Evolutionary conservation across 2,113 vertebrate genomes (phyloP).

Genomic region (Microtus ochrogaster): DNA sequence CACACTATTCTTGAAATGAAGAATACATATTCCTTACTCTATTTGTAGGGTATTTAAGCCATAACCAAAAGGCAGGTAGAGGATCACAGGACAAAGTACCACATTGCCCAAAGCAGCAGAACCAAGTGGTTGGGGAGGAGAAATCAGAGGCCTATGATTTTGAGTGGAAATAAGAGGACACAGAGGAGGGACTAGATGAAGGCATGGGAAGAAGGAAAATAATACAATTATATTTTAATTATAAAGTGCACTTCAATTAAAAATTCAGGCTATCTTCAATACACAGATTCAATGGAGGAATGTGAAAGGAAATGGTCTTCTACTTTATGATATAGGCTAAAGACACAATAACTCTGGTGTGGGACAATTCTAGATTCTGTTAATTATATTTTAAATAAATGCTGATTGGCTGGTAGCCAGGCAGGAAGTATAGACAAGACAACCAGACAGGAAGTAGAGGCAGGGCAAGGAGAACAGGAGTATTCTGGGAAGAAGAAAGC

Average conservation of each 20-base stretch:
- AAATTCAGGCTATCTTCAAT: not conserved
- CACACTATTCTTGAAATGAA: not conserved
- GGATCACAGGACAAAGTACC: not conserved
- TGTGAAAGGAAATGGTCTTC: slow-evolving; percentile 25
- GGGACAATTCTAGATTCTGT: too few relatives aligned
- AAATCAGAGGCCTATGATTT: not conserved
- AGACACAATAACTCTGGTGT: not conserved
- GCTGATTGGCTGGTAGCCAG: too few relatives aligned
- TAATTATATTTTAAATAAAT: too few relatives aligned
- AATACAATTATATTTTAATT: not conserved
- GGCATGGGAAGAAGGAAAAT: not conserved
- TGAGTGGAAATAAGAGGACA: not conserved
- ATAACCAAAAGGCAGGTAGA: slow-evolving; percentile 5
- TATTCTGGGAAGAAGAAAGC: too few relatives aligned
- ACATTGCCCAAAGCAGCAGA: not conserved
- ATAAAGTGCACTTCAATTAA: not conserved
- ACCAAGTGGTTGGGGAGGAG: not conserved
- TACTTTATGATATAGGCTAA: not conserved
- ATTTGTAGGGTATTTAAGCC: not conserved
- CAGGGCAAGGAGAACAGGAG: too few relatives aligned
- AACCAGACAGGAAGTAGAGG: too few relatives aligned
- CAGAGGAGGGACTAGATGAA: not conserved
- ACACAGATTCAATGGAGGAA: not conserved
- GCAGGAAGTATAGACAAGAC: too few relatives aligned
- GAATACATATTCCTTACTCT: not conserved